phyloP scores from a whole-genome alignment of 2,113 vertebrate species.

The Trochalopteron elliotii region DNA sequence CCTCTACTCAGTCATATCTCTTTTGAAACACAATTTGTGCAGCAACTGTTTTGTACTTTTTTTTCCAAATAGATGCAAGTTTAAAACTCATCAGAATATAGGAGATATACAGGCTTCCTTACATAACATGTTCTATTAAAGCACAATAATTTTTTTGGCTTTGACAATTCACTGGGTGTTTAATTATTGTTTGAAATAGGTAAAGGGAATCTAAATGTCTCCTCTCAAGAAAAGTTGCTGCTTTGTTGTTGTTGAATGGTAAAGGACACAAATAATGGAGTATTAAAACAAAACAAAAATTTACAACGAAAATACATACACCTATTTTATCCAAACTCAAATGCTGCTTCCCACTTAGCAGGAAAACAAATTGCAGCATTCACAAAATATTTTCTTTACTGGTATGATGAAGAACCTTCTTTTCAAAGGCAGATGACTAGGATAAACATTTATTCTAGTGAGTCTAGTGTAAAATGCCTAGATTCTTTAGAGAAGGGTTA shows the following conservation, averaged over 20 bases:
- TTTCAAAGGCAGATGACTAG: background rate
- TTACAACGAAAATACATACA: background rate
- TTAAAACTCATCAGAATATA: background rate
- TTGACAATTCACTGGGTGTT: background rate
- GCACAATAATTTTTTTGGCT: background rate
- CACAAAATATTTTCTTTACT: background rate
- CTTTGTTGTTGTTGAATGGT: background rate
- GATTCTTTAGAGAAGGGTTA: background rate
- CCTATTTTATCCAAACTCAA: background rate
- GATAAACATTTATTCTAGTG: background rate
- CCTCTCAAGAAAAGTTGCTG: background rate
- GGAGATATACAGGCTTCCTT: background rate
- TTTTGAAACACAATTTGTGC: background rate
- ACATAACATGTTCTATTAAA: background rate
- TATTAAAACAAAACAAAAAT: background rate
- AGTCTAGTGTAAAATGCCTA: background rate
- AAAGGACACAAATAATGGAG: background rate
- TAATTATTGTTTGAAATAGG: background rate
- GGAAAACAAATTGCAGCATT: background rate
- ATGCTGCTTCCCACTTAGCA: background rate
- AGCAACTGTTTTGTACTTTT: background rate
- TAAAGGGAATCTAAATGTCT: background rate
- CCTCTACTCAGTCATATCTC: background rate
- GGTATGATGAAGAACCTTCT: background rate
- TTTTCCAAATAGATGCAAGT: background rate